Evolutionary conservation across 2,797 vertebrate genomes (phyloP), one percentile per base, ranked within the genome.

Genomic region (Melanotaenia nigrans): DNA sequence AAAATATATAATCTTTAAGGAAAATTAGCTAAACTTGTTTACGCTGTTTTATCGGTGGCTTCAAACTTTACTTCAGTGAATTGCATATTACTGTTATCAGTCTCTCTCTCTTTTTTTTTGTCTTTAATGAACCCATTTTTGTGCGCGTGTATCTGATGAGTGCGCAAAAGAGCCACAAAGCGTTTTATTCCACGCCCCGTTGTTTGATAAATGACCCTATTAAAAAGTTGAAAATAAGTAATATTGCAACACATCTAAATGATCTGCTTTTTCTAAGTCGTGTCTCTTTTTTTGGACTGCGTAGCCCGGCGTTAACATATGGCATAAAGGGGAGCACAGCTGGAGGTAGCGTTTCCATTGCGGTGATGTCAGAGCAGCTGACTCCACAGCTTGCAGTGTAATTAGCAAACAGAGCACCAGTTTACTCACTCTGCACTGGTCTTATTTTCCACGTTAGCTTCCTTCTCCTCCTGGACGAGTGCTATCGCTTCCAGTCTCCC

Each of bases 301-400:
- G 78, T 58, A 77, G 84, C 73, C 89, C 92, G 75, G 95, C 95
- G 96, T 95, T 89, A 99, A 95, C 98, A 99, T 99, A 99, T 99
- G 97, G 97, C 96, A 94, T 96, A 96, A 97, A 97, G 96, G 94
- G 94, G 95, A 95, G 97, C 98, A 99, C 98, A 99, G 98, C 98
- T 99, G 98, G 98, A 99, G 97, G 96, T 97, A 97, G 96, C 97
- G 96, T 97, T 98, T 97, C 96, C 96, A 96, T 97, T 96, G 97
- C 97, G 95, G 96, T 99, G 97, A 99, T 99, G 98, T 99, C 97
- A 99, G 97, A 98, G 98, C 98, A 99, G 98, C 97, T 99, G 98
- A 99, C 97, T 97, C 94, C 94, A 96, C 96, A 97, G 96, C 96
- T 96, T 96, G 96, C 94, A 93, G 96, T 95, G 95, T 96, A 96